Conservation (phyloP, 2,113 vertebrate genomes). For the Percopsis transmontana region DNA sequence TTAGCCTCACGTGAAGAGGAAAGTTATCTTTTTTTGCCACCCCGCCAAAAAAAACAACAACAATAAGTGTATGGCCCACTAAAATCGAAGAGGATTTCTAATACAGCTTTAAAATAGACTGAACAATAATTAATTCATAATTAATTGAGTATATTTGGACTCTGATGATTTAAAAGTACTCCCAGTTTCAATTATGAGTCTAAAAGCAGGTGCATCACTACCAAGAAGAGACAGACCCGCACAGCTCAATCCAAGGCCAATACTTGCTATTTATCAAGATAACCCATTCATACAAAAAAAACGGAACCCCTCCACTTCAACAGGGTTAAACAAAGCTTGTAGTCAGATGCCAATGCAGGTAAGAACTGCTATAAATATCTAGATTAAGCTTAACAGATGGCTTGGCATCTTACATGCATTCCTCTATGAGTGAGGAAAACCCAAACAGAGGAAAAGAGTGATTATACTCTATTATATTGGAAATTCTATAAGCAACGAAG, state of each 20-base stretch:
- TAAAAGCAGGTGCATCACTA: slow-evolving; percentile 13
- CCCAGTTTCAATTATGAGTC: slow-evolving; percentile 7
- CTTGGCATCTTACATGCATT: slow-evolving; percentile 23
- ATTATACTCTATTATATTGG: slow-evolving; percentile 8
- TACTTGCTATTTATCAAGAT: slow-evolving; percentile 13
- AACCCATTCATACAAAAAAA: slow-evolving; percentile 25
- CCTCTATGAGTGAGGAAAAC: not conserved
- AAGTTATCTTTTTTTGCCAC: too few relatives aligned
- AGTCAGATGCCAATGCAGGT: slow-evolving; percentile 25
- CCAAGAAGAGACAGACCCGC: slow-evolving; percentile 11
- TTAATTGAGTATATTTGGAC: not conserved
- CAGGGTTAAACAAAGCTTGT: slow-evolving; percentile 5
- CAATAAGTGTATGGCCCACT: slow-evolving; percentile 14
- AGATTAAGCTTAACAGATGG: slow-evolving; percentile 3
- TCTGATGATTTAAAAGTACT: not conserved
- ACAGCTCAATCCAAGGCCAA: slow-evolving; percentile 20
- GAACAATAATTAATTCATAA: not conserved
- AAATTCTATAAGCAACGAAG: slow-evolving; percentile 14
- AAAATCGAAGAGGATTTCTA: slow-evolving; percentile 20
- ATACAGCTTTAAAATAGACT: slow-evolving; percentile 2
- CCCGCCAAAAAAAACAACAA: not conserved
- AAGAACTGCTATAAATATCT: slow-evolving; percentile 17
- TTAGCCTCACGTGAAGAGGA: too few relatives aligned
- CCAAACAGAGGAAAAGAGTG: slow-evolving; percentile 25
- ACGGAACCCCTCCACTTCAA: slow-evolving; percentile 22